Evolutionary conservation across 2,888 invertebrate genomes (phyloP), one percentile per base, ranked within the genome.

Genomic region (Heliconius ismenius): DNA sequence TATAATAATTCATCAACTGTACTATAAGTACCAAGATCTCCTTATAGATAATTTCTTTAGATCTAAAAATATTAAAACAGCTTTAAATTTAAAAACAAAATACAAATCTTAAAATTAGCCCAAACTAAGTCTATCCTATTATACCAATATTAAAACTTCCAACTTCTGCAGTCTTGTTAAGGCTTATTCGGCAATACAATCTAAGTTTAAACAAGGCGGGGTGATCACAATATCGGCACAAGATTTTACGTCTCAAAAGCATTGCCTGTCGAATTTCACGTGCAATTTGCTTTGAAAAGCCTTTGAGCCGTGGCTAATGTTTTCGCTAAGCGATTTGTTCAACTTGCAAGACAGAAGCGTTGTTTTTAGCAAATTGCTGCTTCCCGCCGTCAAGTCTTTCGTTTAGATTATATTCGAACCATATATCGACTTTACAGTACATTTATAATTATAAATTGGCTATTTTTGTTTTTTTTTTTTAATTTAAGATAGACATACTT

Each of bases 241-340:
- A 86, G 84, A 89, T 88, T 87, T 86, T 84, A 83, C 87, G 83
- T 85, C 84, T 87, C 87, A 83, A 87, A 88, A 88, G 86, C 84
- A 84, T 86, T 88, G 85, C 83, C 88, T 89, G 87, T 89, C 89
- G 88, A 92, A 92, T 92, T 92, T 93, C 89, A 92, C 91, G 91
- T 90, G 88, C 91, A 92, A 92, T 92, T 93, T 93, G 87, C 90
- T 87, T 86, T 87, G 86, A 88, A 92, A 90, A 91, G 90, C 92
- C 86, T 91, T 91, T 91, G 90, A 91, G 89, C 89, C 91, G 86
- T 84, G 84, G 89, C 89, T 92, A 92, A 92, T 92, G 91, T 91
- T 92, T 92, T 90, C 87, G 89, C 90, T 92, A 89, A 92, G 91
- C 92, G 89, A 89, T 90, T 90, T 88, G 84, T 90, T 89, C 86